Percentiles rank a stretch among this genome's conserved stretches.
Evolutionary conservation across 2,797 vertebrate species (phyloP).

Genomic region (Catharus ustulatus): DNA sequence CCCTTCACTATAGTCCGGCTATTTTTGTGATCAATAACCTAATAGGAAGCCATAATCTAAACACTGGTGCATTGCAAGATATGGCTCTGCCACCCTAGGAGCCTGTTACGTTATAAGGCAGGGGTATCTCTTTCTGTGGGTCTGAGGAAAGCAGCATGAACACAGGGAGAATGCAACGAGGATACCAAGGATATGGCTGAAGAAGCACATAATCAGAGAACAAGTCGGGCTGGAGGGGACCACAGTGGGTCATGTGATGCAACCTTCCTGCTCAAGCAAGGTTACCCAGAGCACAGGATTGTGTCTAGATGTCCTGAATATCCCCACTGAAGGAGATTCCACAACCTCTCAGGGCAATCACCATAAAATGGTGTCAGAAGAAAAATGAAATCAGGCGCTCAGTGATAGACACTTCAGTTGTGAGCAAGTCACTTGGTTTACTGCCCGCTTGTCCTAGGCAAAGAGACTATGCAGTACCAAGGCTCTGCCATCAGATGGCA

Average conservation of each 20-base stretch:
- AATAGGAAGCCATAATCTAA: neutral
- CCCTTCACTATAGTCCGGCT: neutral
- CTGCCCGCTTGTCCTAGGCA: accelerated
- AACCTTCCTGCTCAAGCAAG: neutral
- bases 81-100: neutral
- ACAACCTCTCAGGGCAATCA: neutral
- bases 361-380: neutral
- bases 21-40: neutral
- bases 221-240: accelerated
- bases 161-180: neutral
- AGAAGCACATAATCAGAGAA: neutral
- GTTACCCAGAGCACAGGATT: neutral
- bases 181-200: neutral
- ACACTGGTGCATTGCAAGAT: neutral
- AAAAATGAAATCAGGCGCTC: neutral
- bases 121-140: neutral
- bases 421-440: neutral
- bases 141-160: neutral
- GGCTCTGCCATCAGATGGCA: constrained; percentile 2
- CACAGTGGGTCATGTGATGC: too few relatives aligned
- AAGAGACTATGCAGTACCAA: neutral
- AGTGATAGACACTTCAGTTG: neutral
- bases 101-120: neutral
- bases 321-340: neutral
- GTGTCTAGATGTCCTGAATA: neutral